Percentiles rank a stretch among this genome's conserved stretches.
These are phyloP conservation scores for Calliopsis andreniformis DNA, from an alignment of 1,140 invertebrate genomes.

Conservation along the genomic window DNA sequence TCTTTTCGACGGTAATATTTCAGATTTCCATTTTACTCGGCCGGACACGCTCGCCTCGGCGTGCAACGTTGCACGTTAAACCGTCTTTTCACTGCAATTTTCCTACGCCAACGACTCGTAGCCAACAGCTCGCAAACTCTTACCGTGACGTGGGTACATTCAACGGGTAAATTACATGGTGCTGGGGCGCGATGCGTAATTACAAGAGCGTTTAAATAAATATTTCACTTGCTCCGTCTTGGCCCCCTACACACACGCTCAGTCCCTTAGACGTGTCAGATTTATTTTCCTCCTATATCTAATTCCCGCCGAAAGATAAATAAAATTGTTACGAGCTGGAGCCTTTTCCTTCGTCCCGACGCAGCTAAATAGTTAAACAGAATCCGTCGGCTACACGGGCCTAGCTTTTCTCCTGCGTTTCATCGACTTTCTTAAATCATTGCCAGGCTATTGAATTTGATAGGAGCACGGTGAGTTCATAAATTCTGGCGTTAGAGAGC, in stretches of 20 bases:
- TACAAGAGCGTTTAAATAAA: conserved; percentile 46
- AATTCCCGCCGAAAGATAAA: not conserved
- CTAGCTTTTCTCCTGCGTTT: not conserved
- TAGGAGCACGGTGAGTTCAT: conserved; percentile 12
- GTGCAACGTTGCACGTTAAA: not conserved
- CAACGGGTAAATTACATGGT: conserved; percentile 36
- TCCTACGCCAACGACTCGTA: not conserved
- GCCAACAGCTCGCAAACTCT: conserved; percentile 9
- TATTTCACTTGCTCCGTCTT: conserved; percentile 25
- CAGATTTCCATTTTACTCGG: not conserved
- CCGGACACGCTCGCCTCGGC: not conserved
- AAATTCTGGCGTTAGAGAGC: conserved; percentile 39
- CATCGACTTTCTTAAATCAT: conserved; percentile 32
- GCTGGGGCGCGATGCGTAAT: conserved; percentile 36
- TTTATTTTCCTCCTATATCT: not conserved
- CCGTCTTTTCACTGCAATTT: conserved; percentile 4
- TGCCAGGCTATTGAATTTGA: conserved; percentile 24
- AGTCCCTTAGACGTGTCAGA: not conserved
- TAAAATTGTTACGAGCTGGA: not conserved
- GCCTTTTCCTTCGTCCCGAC: not conserved
- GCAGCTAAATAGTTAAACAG: not conserved
- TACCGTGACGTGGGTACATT: conserved; percentile 8
- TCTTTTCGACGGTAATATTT: not conserved
- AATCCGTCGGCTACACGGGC: not conserved
- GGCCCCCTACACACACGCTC: too few species aligned